A percentile compares a stretch with the other conserved stretches of the same genome.
Evolutionary conservation across 2,888 invertebrate genomes (phyloP).

Genomic region (Brachypalpus laphriformis): DNA sequence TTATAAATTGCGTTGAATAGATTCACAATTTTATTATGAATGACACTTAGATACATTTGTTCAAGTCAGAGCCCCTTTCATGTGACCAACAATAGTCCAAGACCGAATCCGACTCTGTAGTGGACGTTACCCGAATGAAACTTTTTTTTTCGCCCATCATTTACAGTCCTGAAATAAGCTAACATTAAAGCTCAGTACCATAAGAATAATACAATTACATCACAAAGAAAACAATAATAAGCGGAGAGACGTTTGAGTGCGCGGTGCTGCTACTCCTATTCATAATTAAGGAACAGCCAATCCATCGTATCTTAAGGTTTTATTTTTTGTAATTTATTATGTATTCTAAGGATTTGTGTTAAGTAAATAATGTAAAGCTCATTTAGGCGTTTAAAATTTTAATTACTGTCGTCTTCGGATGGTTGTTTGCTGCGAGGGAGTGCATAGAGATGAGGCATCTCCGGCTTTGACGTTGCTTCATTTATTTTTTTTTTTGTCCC

Average conservation of each 20-base stretch:
- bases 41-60: no score
- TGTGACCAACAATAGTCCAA: no score
- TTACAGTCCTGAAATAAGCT: not conserved
- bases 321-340: conserved; percentile 8
- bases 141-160: not conserved
- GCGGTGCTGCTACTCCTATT: conserved; percentile 4
- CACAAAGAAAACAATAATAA: not conserved
- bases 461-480: conserved; percentile 24
- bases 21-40: no score
- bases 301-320: not conserved
- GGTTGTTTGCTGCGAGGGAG: not conserved
- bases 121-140: not conserved
- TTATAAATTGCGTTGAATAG: no score
- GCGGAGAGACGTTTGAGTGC: not conserved
- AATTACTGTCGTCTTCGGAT: conserved; percentile 37
- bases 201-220: conserved; percentile 5
- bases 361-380: conserved; percentile 43
- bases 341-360: conserved; percentile 25
- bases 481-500: conserved; percentile 1
- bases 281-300: conserved; percentile 1
- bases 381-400: conserved; percentile 43
- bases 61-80: no score
- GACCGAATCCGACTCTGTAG: not conserved
- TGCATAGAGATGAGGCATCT: not conserved
- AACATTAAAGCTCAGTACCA: not conserved